phyloP scores from a whole-genome alignment of 2,113 vertebrate species.

The Ictidomys tridecemlineatus region DNA sequence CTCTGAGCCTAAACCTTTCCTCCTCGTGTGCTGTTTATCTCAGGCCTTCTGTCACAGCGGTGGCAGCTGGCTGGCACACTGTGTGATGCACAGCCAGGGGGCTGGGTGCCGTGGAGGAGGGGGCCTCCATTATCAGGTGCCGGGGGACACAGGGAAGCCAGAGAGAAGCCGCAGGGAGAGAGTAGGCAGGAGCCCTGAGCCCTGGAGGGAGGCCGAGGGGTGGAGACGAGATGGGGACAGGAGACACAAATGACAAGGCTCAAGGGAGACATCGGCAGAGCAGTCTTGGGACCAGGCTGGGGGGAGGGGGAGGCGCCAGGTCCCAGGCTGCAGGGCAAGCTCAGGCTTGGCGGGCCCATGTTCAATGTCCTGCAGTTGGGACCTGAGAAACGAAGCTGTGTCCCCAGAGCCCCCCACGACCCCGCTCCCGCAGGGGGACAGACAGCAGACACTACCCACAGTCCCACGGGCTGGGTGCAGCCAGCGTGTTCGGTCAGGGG shows the following conservation, averaged over 20 bases:
- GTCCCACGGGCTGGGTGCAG: neutral
- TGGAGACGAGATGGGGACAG: fast-evolving
- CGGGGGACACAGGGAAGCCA: neutral
- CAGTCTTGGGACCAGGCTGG: no score
- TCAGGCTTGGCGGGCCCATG: fast-evolving
- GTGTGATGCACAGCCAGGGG: fast-evolving
- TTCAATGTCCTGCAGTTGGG: neutral
- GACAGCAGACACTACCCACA: neutral
- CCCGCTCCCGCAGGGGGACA: neutral
- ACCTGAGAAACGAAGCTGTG: neutral
- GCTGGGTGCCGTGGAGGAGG: neutral
- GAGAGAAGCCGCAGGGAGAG: neutral
- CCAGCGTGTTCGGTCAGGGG: fast-evolving
- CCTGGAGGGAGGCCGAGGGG: fast-evolving
- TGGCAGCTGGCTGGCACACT: neutral
- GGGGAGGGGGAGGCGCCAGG: no score
- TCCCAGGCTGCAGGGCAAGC: neutral
- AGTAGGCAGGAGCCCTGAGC: neutral
- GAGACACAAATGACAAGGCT: fast-evolving
- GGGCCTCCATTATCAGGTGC: neutral
- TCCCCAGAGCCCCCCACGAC: fast-evolving
- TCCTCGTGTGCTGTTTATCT: neutral
- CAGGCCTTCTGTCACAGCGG: neutral
- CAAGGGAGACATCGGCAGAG: no score
- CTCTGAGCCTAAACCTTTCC: neutral